Evolutionary conservation across 2,113 vertebrate genomes (phyloP).

Genomic region (Sturnira hondurensis): DNA sequence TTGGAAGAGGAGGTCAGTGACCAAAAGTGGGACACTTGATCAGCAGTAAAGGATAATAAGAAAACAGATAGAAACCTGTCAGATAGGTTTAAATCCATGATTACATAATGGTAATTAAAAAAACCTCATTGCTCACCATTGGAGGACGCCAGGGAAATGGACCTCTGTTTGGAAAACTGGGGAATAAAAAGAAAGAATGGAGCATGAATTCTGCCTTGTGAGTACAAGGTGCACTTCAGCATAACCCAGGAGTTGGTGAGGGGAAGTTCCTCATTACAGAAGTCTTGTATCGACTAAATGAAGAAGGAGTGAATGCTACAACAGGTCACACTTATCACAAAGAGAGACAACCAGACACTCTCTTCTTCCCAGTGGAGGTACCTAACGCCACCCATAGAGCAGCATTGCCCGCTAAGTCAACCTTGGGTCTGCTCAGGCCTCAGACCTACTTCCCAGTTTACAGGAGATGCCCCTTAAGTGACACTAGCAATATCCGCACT

Average conservation of each 20-base stretch:
- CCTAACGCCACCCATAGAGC: not conserved
- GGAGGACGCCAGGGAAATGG: not conserved
- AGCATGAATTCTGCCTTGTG: not conserved
- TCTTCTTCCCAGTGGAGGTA: not conserved
- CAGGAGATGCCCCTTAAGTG: not conserved
- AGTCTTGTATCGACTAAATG: not conserved
- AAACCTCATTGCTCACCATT: not conserved
- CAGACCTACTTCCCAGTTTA: not conserved
- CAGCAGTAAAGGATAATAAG: not conserved
- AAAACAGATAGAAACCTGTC: not conserved
- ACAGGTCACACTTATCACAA: not conserved
- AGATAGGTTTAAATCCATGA: not conserved
- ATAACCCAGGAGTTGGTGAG: not conserved
- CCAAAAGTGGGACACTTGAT: not conserved
- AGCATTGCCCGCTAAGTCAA: not conserved
- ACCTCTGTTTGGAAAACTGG: not conserved
- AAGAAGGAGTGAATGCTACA: not conserved
- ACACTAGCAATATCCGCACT: not conserved
- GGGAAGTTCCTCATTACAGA: not conserved
- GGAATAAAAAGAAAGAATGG: not conserved
- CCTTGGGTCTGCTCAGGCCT: not conserved
- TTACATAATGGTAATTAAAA: not conserved
- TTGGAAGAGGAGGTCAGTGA: not conserved
- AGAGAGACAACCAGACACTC: not conserved
- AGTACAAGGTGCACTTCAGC: not conserved